Percentiles rank a stretch among this genome's conserved stretches.
Evolutionary conservation across 2,113 vertebrate species (phyloP).

Genomic region (Pseudorasbora parva): DNA sequence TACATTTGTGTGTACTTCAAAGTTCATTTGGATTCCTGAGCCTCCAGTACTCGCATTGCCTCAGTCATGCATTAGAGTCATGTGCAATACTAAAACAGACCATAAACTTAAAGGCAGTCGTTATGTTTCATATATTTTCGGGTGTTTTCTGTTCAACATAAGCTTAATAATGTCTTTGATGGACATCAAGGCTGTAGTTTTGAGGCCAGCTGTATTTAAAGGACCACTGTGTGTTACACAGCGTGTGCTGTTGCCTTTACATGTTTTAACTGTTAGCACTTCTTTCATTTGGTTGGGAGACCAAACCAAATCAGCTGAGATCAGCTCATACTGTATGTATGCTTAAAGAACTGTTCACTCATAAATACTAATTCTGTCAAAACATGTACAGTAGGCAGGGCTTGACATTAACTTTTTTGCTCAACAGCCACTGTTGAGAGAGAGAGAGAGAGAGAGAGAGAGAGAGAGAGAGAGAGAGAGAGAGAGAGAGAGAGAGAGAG

Average conservation of each 20-base stretch:
- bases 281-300: neutral
- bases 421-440: no score
- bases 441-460: no score
- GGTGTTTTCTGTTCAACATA: conserved; percentile 62
- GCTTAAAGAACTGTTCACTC: conserved; percentile 1
- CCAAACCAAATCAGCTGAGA: no score
- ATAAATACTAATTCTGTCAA: neutral
- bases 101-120: conserved; percentile 68
- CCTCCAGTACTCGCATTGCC: conserved; percentile 62
- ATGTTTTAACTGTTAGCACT: conserved; percentile 33
- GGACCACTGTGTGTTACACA: conserved; percentile 60
- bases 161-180: conserved; percentile 69
- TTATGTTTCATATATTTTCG: conserved; percentile 70
- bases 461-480: no score
- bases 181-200: conserved; percentile 65
- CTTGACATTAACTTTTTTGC: no score
- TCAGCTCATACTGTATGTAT: neutral
- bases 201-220: conserved; percentile 56
- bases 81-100: conserved; percentile 72
- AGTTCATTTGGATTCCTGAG: conserved; percentile 68
- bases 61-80: conserved; percentile 72
- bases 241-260: conserved; percentile 31
- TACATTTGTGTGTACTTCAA: conserved; percentile 69
- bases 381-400: neutral
- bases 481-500: no score